Evolutionary conservation across 2,888 invertebrate species (phyloP).

Genomic region (Lasioglossum lativentre): DNA sequence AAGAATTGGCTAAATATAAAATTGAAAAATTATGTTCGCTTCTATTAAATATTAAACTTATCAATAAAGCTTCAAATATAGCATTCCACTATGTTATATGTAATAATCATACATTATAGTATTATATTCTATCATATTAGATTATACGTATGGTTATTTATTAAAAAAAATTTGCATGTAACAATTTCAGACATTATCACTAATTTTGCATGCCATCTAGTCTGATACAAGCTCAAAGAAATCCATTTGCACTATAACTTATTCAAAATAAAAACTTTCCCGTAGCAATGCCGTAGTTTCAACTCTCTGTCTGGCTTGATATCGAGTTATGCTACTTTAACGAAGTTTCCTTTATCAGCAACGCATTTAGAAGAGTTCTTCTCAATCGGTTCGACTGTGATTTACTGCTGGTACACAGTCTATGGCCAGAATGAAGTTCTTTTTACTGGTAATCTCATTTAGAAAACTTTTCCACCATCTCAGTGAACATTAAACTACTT

Average conservation of each 20-base stretch:
- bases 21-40: neutral
- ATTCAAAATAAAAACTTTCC: neutral
- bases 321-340: slow-evolving; percentile 38
- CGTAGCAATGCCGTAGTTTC: neutral
- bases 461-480: neutral
- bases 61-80: neutral
- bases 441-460: neutral
- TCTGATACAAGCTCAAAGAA: neutral
- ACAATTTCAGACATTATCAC: neutral
- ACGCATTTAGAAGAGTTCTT: slow-evolving; percentile 23
- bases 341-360: slow-evolving; percentile 28
- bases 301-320: neutral
- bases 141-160: neutral
- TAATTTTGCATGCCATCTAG: neutral
- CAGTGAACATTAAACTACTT: neutral
- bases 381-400: slow-evolving; percentile 33
- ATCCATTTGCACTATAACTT: slow-evolving; percentile 14
- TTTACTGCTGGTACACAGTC: slow-evolving; percentile 25
- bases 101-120: too few relatives aligned
- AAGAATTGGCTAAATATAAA: neutral
- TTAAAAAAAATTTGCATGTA: neutral
- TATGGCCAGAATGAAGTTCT: neutral
- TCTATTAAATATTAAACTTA: neutral
- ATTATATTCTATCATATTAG: neutral
- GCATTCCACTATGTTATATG: neutral